A percentile compares a stretch with the other conserved stretches of the same genome.
Evolutionary conservation across 2,888 invertebrate genomes (phyloP).

Genomic region (Drosophila mettleri): DNA sequence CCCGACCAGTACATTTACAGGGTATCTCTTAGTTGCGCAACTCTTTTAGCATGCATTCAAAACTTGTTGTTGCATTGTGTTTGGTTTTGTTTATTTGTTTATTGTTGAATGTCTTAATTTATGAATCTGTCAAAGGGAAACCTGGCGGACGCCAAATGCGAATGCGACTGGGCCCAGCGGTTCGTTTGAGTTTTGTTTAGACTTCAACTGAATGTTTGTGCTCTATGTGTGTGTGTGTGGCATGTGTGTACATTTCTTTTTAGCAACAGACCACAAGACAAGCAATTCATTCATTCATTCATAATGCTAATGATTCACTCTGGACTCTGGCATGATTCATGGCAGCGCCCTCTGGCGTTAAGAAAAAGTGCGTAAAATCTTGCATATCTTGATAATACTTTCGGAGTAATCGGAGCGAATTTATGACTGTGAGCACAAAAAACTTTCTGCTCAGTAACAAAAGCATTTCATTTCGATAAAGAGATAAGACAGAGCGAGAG

Average conservation of each 20-base stretch:
- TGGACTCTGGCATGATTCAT: slow-evolving; percentile 46
- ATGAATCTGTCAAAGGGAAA: slow-evolving; percentile 70
- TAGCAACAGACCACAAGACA: slow-evolving; percentile 49
- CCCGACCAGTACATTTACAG: too few relatives aligned
- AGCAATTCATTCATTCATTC: slow-evolving; percentile 52
- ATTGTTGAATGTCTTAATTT: slow-evolving; percentile 81
- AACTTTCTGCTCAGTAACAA: slow-evolving; percentile 48
- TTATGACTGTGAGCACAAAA: slow-evolving; percentile 60
- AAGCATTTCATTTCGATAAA: slow-evolving; percentile 8
- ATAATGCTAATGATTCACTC: slow-evolving; percentile 51
- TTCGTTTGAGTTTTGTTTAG: slow-evolving; percentile 48
- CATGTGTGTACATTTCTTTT: slow-evolving; percentile 32
- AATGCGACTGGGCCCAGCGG: slow-evolving; percentile 37
- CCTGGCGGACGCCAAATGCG: slow-evolving; percentile 37
- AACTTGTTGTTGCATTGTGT: slow-evolving; percentile 45
- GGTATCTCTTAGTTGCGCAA: not conserved
- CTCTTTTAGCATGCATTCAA: too few relatives aligned
- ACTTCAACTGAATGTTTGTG: slow-evolving; percentile 19
- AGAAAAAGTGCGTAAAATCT: slow-evolving; percentile 47
- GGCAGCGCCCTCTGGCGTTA: slow-evolving; percentile 22
- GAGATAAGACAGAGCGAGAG: slow-evolving; percentile 11
- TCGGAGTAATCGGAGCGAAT: slow-evolving; percentile 53
- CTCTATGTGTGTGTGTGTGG: slow-evolving; percentile 3
- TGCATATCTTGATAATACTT: slow-evolving; percentile 52
- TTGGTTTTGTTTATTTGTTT: slow-evolving; percentile 66